These are phyloP conservation scores for Rotaria macrura DNA, from an alignment of 2,888 invertebrate genomes.

Conservation along the genomic window DNA sequence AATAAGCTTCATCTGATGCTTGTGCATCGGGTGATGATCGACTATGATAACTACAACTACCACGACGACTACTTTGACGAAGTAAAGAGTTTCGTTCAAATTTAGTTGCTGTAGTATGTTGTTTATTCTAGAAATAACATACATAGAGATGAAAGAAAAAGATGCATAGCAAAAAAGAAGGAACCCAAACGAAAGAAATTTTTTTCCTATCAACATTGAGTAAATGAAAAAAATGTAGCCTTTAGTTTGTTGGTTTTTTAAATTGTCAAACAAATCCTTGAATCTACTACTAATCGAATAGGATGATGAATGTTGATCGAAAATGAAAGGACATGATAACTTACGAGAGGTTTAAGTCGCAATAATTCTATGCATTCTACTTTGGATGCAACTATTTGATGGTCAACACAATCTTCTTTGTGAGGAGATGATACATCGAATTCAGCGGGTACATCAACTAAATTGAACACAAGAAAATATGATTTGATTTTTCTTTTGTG, in stretches of 20 bases:
- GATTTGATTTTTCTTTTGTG: too few relatives aligned
- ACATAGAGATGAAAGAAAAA: background rate
- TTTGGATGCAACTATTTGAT: background rate
- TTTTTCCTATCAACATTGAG: background rate
- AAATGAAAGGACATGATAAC: background rate
- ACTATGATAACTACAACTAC: background rate
- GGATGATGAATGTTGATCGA: background rate
- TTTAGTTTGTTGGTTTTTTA: background rate
- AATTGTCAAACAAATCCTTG: background rate
- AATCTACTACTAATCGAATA: background rate
- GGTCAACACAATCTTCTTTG: background rate
- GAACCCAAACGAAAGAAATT: too few relatives aligned
- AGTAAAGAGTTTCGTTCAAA: background rate
- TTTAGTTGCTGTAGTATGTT: background rate
- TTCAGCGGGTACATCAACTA: constrained; percentile 13
- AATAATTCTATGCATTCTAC: background rate
- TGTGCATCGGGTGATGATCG: background rate
- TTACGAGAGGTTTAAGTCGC: background rate
- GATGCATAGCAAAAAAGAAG: background rate
- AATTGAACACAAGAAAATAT: too few relatives aligned
- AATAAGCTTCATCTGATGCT: constrained; percentile 1
- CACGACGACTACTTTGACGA: background rate
- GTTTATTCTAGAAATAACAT: constrained; percentile 11
- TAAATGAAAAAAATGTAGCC: background rate
- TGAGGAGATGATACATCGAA: background rate